Conservation (phyloP, 2,888 invertebrate genomes). For the Stomorhina lunata region DNA sequence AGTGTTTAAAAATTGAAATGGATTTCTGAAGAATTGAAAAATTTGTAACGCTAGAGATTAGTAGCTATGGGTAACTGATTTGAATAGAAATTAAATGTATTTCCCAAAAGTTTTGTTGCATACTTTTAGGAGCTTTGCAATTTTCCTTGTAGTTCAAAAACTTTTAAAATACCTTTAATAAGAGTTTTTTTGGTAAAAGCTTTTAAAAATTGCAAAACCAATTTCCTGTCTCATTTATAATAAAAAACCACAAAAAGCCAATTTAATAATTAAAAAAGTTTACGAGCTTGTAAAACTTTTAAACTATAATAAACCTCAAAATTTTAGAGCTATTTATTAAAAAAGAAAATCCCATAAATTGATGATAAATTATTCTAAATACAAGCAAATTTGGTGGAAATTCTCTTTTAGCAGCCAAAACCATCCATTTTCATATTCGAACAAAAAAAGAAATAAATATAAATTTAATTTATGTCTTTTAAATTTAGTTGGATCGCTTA, state of each 20-base stretch:
- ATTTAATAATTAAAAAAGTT: not conserved
- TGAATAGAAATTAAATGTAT: too few species aligned
- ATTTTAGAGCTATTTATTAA: not conserved
- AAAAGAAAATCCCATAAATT: not conserved
- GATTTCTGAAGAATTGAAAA: too few species aligned
- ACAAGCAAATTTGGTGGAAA: not conserved
- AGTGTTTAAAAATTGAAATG: too few species aligned
- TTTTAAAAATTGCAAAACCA: too few species aligned
- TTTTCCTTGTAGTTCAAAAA: too few species aligned
- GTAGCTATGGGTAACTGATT: too few species aligned
- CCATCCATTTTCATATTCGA: not conserved
- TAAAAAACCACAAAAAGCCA: not conserved
- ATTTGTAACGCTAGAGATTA: too few species aligned
- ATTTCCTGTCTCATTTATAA: not conserved
- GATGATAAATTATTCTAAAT: not conserved
- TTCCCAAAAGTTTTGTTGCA: too few species aligned
- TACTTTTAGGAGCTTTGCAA: too few species aligned
- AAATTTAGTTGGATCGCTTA: not conserved
- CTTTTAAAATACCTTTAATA: too few species aligned
- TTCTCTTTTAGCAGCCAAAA: not conserved
- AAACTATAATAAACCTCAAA: not conserved
- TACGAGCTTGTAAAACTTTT: not conserved
- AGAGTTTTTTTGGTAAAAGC: too few species aligned
- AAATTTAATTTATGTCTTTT: conserved; percentile 11
- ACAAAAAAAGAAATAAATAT: not conserved